Percentiles rank a stretch among this genome's conserved stretches.
Conservation (phyloP, 2,888 invertebrate genomes). For the Lysandra coridon region DNA sequence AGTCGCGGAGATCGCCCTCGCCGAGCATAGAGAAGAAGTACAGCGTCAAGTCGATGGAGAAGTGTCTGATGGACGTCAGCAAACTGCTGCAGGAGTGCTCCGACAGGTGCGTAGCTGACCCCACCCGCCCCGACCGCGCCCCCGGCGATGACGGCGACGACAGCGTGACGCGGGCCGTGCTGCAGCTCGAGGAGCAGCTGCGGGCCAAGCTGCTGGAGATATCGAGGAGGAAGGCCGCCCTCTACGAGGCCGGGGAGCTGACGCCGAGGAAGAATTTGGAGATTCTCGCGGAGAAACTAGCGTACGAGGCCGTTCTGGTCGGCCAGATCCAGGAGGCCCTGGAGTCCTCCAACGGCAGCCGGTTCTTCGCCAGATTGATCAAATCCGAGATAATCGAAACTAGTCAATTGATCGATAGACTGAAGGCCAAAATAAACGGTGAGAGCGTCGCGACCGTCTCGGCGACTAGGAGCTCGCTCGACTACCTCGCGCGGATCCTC, state of each 20-base stretch:
- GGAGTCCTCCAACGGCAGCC: constrained; percentile 78
- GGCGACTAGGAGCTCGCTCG: constrained; percentile 76
- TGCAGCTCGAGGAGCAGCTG: constrained; percentile 84
- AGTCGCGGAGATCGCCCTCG: constrained; percentile 83
- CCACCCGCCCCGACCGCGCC: constrained; percentile 63
- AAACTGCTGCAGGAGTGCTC: constrained; percentile 82
- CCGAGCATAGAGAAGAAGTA: constrained; percentile 84
- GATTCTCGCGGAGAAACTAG: constrained; percentile 88
- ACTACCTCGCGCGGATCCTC: constrained; percentile 87
- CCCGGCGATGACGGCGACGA: constrained; percentile 61
- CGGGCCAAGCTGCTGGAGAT: constrained; percentile 85
- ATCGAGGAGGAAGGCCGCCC: constrained; percentile 82
- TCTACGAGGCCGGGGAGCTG: constrained; percentile 84
- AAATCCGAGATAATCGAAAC: constrained; percentile 87
- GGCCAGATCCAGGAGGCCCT: constrained; percentile 85
- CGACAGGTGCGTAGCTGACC: constrained; percentile 79
- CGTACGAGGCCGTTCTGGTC: constrained; percentile 88
- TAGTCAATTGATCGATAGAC: constrained; percentile 86
- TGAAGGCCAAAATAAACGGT: constrained; percentile 84
- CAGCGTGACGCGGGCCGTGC: constrained; percentile 81
- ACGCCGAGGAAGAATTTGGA: constrained; percentile 85
- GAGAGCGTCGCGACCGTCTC: constrained; percentile 64
- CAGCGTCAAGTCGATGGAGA: constrained; percentile 82
- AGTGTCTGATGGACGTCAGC: constrained; percentile 82
- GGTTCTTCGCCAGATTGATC: constrained; percentile 82